Evolutionary conservation across 2,113 vertebrate genomes (phyloP).

Genomic region (Notothenia rossii): DNA sequence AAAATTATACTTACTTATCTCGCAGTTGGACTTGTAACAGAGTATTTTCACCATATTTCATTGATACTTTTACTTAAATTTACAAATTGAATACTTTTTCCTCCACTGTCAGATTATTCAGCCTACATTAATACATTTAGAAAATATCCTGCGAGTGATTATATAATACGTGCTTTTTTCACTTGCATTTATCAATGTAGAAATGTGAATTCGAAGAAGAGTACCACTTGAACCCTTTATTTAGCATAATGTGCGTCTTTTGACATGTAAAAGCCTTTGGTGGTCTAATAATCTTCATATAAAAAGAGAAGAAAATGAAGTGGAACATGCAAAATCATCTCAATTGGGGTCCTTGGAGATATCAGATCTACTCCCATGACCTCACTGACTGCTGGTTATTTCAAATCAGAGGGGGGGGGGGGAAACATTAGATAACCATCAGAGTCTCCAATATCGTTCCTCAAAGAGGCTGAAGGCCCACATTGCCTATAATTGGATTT

Average conservation of each 20-base stretch:
- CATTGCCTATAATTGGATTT: slow-evolving; percentile 80
- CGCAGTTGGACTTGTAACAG: too few species aligned
- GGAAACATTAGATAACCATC: slow-evolving; percentile 75
- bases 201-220: slow-evolving; percentile 35
- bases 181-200: slow-evolving; percentile 36
- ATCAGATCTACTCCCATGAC: slow-evolving; percentile 55
- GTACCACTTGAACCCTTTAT: not conserved
- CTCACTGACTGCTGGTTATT: slow-evolving; percentile 42
- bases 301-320: not conserved
- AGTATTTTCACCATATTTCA: not conserved
- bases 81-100: too few species aligned
- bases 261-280: not conserved
- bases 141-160: not conserved
- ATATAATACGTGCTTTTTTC: slow-evolving; percentile 15
- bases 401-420: slow-evolving; percentile 31
- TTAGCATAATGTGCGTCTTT: not conserved
- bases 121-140: not conserved
- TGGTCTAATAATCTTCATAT: not conserved
- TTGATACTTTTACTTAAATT: not conserved
- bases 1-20: not conserved
- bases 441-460: slow-evolving; percentile 70
- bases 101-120: too few species aligned
- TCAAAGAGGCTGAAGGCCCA: slow-evolving; percentile 77
- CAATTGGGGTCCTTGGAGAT: slow-evolving; percentile 29
- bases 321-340: slow-evolving; percentile 20